phyloP scores from a whole-genome alignment of 2,797 vertebrate genomes.

The Gymnothorax javanicus region DNA sequence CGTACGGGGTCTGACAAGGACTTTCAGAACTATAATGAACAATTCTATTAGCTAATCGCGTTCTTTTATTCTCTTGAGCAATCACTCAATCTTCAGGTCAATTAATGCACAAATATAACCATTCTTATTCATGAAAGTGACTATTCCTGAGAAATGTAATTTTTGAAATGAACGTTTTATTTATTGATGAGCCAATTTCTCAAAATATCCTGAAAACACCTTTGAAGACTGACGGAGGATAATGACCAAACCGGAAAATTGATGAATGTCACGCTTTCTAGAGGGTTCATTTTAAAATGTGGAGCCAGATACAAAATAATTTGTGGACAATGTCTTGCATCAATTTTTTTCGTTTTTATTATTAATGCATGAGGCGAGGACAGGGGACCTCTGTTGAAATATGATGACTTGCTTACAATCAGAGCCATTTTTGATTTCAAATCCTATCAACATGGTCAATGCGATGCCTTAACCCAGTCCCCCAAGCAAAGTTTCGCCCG shows the following conservation, averaged over 20 bases:
- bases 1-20: neutral
- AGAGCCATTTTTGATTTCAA: neutral
- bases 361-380: neutral
- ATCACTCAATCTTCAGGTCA: constrained; percentile 22
- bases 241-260: neutral
- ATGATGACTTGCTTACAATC: neutral
- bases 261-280: neutral
- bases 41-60: neutral
- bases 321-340: neutral
- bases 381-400: neutral
- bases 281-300: neutral
- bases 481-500: neutral
- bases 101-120: constrained; percentile 15
- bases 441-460: neutral
- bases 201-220: neutral
- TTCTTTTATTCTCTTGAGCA: neutral
- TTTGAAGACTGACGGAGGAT: neutral
- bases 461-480: neutral
- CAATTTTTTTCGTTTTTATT: neutral
- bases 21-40: neutral
- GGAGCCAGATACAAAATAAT: neutral
- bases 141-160: neutral
- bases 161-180: neutral
- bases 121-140: neutral
- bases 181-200: neutral